These are phyloP conservation scores for Dasypus novemcinctus DNA, from an alignment of 2,113 vertebrate species.

Conservation along the genomic window DNA sequence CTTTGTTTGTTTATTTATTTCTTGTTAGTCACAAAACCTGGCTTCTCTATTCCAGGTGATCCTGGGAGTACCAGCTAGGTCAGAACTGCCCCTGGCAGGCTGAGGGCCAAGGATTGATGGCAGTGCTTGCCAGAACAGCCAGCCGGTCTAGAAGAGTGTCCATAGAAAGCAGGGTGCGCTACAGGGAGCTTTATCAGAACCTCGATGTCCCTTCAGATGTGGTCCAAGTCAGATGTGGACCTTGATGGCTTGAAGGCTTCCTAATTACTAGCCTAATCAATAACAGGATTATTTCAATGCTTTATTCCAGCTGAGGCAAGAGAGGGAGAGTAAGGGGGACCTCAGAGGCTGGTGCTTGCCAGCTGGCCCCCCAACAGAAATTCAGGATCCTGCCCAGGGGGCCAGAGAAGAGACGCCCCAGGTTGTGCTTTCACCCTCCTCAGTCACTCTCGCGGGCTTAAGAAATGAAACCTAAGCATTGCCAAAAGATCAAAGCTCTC, in stretches of 20 bases:
- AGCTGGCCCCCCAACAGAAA: neutral
- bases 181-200: neutral
- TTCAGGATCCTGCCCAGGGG: too few species aligned
- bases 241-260: neutral
- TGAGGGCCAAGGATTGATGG: neutral
- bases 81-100: neutral
- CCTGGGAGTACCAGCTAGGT: neutral
- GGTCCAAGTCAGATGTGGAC: neutral
- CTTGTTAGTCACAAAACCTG: neutral
- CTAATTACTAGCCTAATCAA: neutral
- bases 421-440: neutral
- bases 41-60: neutral
- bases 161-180: neutral
- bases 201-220: neutral
- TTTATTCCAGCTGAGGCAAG: neutral
- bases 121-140: neutral
- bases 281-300: neutral
- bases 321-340: neutral
- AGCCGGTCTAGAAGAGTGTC: neutral
- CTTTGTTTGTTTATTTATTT: neutral
- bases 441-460: neutral
- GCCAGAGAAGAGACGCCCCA: neutral
- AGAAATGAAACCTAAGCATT: neutral
- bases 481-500: neutral
- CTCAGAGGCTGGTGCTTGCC: neutral